phyloP scores from a whole-genome alignment of 2,888 invertebrate genomes.

The Gymnoscelis rufifasciata region DNA sequence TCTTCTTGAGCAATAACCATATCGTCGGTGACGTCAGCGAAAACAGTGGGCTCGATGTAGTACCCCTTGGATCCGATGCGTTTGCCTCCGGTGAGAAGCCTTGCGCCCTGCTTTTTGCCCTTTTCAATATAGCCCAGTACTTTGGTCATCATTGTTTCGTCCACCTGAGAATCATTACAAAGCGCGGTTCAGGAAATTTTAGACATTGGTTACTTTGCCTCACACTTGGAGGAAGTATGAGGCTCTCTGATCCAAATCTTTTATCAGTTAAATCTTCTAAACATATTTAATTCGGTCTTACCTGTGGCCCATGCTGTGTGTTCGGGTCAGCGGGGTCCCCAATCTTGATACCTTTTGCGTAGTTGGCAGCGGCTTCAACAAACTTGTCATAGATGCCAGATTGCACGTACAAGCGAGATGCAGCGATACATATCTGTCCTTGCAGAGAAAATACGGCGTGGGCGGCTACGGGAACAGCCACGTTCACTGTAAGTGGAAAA shows the following conservation, averaged over 20 bases:
- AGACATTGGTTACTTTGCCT: no score
- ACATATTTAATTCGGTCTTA: conserved; percentile 1
- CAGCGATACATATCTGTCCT: conserved; percentile 54
- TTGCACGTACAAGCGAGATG: conserved; percentile 55
- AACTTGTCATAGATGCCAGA: conserved; percentile 87
- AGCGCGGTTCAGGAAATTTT: no score
- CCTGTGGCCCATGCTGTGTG: conserved; percentile 48
- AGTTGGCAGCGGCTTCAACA: conserved; percentile 82
- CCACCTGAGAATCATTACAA: conserved; percentile 77
- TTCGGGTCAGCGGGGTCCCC: conserved; percentile 65
- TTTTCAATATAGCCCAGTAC: conserved; percentile 86
- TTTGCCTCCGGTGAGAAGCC: conserved; percentile 85
- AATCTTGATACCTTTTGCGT: conserved; percentile 83
- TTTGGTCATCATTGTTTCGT: conserved; percentile 85
- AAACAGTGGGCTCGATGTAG: conserved; percentile 88
- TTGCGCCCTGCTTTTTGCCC: conserved; percentile 90
- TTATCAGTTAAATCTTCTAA: no score
- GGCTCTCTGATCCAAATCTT: no score
- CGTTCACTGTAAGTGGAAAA: conserved; percentile 36
- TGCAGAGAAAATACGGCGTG: conserved; percentile 46
- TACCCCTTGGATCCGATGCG: conserved; percentile 82
- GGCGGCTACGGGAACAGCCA: conserved; percentile 45
- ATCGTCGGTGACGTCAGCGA: conserved; percentile 84
- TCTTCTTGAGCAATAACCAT: conserved; percentile 89
- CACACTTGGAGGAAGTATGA: no score